phyloP scores from a whole-genome alignment of 2,888 invertebrate genomes.

The Byasa hedistus region DNA sequence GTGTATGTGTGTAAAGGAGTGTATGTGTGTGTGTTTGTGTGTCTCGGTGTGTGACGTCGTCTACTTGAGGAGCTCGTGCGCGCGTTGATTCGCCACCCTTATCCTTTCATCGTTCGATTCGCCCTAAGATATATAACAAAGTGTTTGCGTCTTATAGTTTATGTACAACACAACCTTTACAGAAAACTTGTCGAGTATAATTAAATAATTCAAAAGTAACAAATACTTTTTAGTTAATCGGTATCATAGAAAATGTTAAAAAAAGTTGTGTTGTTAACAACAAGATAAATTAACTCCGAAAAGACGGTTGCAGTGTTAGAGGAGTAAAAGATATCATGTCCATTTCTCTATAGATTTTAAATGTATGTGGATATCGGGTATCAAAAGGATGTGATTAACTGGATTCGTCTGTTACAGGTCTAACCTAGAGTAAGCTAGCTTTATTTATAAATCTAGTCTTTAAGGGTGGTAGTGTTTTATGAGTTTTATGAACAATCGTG shows the following conservation, averaged over 20 bases:
- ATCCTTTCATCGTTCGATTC: conserved; percentile 96
- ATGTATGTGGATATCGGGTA: conserved; percentile 10
- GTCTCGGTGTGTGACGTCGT: conserved; percentile 54
- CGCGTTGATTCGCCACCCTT: conserved; percentile 96
- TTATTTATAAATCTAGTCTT: conserved; percentile 12
- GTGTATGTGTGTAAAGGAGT: conserved; percentile 32
- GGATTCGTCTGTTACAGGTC: conserved; percentile 3
- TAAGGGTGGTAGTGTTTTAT: conserved; percentile 26
- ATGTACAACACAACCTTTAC: conserved; percentile 43
- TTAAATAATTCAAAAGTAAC: not conserved
- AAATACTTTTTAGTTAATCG: no score
- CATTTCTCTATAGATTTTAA: not conserved
- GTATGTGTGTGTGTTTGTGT: conserved; percentile 36
- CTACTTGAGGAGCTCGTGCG: conserved; percentile 96
- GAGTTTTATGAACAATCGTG: conserved; percentile 42
- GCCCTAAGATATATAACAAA: conserved; percentile 76
- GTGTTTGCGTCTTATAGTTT: conserved; percentile 56
- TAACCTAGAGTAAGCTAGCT: conserved; percentile 3
- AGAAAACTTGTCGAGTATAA: conserved; percentile 1
- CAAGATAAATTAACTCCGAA: not conserved
- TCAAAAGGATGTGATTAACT: conserved; percentile 3
- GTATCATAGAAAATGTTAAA: no score
- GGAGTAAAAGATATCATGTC: not conserved
- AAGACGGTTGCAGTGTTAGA: conserved; percentile 1
- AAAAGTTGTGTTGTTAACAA: no score